phyloP scores from a whole-genome alignment of 2,113 vertebrate species.

The Silurus glanis region DNA sequence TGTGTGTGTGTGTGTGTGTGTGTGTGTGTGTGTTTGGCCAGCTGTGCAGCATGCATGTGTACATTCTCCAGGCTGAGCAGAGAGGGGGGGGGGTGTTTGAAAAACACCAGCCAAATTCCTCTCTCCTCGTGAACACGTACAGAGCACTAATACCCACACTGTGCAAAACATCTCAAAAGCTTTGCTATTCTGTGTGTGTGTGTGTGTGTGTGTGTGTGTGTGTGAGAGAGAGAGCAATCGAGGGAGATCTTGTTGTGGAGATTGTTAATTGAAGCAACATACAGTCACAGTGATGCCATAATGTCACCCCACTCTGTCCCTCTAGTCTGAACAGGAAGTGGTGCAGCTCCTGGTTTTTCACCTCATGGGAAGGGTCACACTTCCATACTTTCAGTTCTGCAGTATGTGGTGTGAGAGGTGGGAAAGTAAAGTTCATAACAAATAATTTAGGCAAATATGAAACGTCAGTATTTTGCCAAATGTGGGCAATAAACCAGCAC shows the following conservation, averaged over 20 bases:
- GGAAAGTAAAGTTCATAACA: not conserved
- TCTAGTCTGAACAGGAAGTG: slow-evolving; percentile 54
- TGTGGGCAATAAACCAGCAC: not conserved
- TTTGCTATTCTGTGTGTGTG: not conserved
- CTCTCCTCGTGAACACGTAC: slow-evolving; percentile 58
- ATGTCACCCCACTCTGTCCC: slow-evolving; percentile 21
- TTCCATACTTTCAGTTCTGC: not conserved
- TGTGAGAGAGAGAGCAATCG: not conserved
- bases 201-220: not conserved
- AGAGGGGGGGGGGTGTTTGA: slow-evolving; percentile 27
- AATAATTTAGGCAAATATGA: not conserved
- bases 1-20: slow-evolving; percentile 16
- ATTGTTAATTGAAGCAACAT: slow-evolving; percentile 21
- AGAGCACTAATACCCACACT: slow-evolving; percentile 25
- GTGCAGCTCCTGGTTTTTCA: slow-evolving; percentile 43
- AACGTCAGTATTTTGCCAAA: not conserved
- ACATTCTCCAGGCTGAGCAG: slow-evolving; percentile 56
- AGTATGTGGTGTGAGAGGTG: no score
- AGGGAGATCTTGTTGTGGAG: not conserved
- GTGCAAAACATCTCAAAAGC: not conserved
- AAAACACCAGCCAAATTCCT: slow-evolving; percentile 59
- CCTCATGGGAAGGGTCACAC: slow-evolving; percentile 5
- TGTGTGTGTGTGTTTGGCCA: slow-evolving; percentile 52
- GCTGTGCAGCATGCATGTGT: slow-evolving; percentile 56
- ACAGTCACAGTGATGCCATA: slow-evolving; percentile 28